A percentile compares a stretch with the other conserved stretches of the same genome.
Evolutionary conservation across 2,888 invertebrate genomes (phyloP).

Genomic region (Apomyelois bistriatella): DNA sequence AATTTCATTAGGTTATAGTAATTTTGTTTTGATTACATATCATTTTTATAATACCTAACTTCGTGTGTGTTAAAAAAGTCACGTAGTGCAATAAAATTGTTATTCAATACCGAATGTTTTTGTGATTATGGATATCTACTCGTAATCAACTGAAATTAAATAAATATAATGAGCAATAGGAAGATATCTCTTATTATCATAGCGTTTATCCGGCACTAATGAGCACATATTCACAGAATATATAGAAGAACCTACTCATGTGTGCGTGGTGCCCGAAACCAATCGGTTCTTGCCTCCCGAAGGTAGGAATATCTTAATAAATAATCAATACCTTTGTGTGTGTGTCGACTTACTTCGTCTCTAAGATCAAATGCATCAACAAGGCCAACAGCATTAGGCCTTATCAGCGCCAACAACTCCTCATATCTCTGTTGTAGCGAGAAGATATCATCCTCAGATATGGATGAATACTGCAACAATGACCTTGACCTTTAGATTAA

Average conservation of each 20-base stretch:
- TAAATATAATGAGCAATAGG: no score
- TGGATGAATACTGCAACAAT: conserved; percentile 81
- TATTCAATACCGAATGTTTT: no score
- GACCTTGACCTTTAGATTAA: neutral
- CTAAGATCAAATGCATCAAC: conserved; percentile 94
- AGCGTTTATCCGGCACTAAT: no score
- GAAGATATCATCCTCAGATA: conserved; percentile 64
- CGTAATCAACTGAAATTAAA: no score
- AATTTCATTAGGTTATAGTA: neutral
- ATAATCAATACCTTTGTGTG: no score
- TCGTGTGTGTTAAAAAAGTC: neutral
- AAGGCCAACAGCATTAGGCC: conserved; percentile 92
- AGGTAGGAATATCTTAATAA: no score
- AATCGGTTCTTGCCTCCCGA: no score
- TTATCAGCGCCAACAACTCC: conserved; percentile 82
- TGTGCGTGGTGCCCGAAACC: no score
- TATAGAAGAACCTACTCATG: no score
- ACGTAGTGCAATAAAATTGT: neutral
- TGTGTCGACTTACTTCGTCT: conserved; percentile 84
- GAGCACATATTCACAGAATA: no score
- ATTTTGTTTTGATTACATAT: neutral
- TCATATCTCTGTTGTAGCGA: conserved; percentile 83
- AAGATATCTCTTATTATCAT: no score
- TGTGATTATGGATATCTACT: no score
- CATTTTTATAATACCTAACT: neutral